phyloP scores from a whole-genome alignment of 53 echinoderm and acorn worm species.

The Temnopleurus reevesii region DNA sequence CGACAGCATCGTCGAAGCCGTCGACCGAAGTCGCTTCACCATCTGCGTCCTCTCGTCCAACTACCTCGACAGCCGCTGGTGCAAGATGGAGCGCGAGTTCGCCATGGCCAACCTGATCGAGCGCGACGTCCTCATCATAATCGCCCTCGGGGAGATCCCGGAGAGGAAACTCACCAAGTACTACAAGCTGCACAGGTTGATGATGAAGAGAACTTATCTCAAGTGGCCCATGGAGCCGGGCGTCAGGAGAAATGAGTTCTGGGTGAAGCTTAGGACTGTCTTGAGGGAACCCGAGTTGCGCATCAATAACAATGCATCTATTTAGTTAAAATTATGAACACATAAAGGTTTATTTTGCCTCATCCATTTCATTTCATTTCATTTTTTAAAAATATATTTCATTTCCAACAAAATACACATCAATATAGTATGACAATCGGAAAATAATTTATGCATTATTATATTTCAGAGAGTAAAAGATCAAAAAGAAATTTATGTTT shows the following conservation, averaged over 20 bases:
- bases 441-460: no score
- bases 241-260: not conserved
- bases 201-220: constrained; percentile 83
- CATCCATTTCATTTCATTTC: no score
- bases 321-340: no score
- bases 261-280: constrained; percentile 15
- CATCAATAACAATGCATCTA: constrained; percentile 6
- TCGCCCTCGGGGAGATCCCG: constrained; percentile 78
- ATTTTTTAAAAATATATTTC: no score
- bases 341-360: no score
- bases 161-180: constrained; percentile 72
- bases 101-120: constrained; percentile 78
- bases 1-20: constrained; percentile 77
- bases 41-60: constrained; percentile 79
- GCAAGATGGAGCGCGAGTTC: constrained; percentile 77
- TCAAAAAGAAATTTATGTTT: no score
- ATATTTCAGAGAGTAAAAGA: no score
- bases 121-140: constrained; percentile 75
- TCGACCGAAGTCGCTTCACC: constrained; percentile 76
- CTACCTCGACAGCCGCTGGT: constrained; percentile 87
- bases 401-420: no score
- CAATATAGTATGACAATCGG: no score
- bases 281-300: not conserved
- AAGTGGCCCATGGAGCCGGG: constrained; percentile 71
- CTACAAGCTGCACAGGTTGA: constrained; percentile 72